Percentiles rank a stretch among this genome's conserved stretches.
These are phyloP conservation scores for Lasioglossum marginatum DNA, from an alignment of 2,888 invertebrate genomes.

Conservation along the genomic window DNA sequence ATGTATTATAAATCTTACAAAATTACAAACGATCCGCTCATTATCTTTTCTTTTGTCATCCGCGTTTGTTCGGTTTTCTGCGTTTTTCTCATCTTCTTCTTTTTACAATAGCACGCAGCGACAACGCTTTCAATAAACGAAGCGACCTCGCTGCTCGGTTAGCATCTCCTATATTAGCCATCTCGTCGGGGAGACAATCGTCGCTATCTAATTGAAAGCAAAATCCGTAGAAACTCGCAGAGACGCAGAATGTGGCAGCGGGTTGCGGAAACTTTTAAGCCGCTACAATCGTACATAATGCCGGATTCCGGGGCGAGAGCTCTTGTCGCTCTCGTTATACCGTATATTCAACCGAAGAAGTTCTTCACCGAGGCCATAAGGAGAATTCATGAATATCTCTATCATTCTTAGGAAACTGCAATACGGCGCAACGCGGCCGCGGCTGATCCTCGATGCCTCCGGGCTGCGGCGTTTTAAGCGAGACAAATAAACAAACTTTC, in stretches of 20 bases:
- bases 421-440: not conserved
- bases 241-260: not conserved
- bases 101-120: conserved; percentile 10
- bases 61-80: not conserved
- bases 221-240: not conserved
- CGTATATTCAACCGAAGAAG: conserved; percentile 5
- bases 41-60: not conserved
- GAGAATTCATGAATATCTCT: conserved; percentile 23
- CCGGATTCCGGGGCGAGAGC: not conserved
- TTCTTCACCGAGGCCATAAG: not conserved
- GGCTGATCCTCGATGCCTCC: not conserved
- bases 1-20: conserved; percentile 42
- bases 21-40: conserved; percentile 33
- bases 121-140: not conserved
- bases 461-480: not conserved
- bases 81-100: not conserved
- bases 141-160: not conserved
- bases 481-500: not conserved
- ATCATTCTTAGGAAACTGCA: conserved; percentile 14
- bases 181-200: conserved; percentile 9
- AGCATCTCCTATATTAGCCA: not conserved
- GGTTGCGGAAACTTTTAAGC: conserved; percentile 6
- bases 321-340: not conserved
- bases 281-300: conserved; percentile 1
- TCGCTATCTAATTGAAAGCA: not conserved